These are phyloP conservation scores for Drosophila prostipennis DNA, from an alignment of 2,888 invertebrate species.

Conservation along the genomic window DNA sequence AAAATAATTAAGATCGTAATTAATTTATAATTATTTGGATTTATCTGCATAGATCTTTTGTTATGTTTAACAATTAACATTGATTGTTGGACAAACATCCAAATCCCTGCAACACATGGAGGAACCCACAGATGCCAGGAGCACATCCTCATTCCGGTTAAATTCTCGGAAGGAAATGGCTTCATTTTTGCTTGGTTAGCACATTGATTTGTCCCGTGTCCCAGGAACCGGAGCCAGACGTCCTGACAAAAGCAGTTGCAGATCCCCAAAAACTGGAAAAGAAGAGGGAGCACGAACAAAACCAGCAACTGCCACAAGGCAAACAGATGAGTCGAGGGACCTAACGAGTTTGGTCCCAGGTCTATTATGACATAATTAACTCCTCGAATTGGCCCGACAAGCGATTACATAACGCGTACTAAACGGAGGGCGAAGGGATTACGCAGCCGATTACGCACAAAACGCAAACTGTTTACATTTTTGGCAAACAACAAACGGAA, in stretches of 20 bases:
- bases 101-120: slow-evolving; percentile 2
- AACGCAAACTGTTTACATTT: slow-evolving; percentile 67
- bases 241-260: slow-evolving; percentile 15
- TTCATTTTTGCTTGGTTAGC: slow-evolving; percentile 19
- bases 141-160: not conserved
- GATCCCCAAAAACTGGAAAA: slow-evolving; percentile 13
- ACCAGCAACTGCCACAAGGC: slow-evolving; percentile 38
- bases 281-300: slow-evolving; percentile 22
- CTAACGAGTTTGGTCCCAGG: slow-evolving; percentile 28
- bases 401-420: slow-evolving; percentile 67
- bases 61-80: not conserved
- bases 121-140: not conserved
- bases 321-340: slow-evolving; percentile 42
- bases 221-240: not conserved
- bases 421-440: slow-evolving; percentile 32
- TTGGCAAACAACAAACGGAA: slow-evolving; percentile 69
- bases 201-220: slow-evolving; percentile 33
- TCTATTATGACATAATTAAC: slow-evolving; percentile 76
- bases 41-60: not conserved
- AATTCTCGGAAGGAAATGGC: slow-evolving; percentile 13
- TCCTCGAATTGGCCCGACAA: slow-evolving; percentile 62
- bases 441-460: slow-evolving; percentile 63
- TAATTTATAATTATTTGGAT: not conserved
- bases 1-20: not conserved
- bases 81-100: not conserved